Percentiles rank a stretch among this genome's conserved stretches.
phyloP scores from a whole-genome alignment of 2,888 invertebrate species.

The Macroteleia sp. region DNA sequence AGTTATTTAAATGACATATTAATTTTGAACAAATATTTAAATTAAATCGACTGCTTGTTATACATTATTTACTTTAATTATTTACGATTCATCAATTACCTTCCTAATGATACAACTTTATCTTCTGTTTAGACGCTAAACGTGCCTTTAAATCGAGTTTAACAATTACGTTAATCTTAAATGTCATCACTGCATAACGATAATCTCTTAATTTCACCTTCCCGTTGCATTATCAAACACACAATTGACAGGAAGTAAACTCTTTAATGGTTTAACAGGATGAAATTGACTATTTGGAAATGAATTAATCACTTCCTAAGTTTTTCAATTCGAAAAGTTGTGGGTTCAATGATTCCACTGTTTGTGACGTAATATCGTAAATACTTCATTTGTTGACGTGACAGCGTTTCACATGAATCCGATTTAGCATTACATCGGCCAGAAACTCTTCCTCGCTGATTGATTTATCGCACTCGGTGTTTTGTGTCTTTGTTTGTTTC shows the following conservation, averaged over 20 bases:
- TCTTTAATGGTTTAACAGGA: neutral
- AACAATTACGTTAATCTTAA: conserved; percentile 11
- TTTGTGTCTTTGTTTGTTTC: too few species aligned
- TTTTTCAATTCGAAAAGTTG: conserved; percentile 27
- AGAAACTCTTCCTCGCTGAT: too few species aligned
- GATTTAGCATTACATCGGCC: too few species aligned
- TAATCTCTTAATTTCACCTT: conserved; percentile 3
- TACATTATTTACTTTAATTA: too few species aligned
- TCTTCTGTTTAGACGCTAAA: too few species aligned
- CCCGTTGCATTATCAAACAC: neutral
- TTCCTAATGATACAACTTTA: too few species aligned
- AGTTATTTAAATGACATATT: too few species aligned
- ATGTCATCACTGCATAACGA: conserved; percentile 12
- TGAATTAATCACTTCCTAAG: conserved; percentile 25
- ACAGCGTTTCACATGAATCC: neutral
- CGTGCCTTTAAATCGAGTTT: too few species aligned
- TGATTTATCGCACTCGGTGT: too few species aligned
- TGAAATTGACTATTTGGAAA: conserved; percentile 22
- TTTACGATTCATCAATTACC: too few species aligned
- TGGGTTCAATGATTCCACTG: conserved; percentile 13
- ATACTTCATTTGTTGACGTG: neutral
- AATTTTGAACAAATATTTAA: too few species aligned
- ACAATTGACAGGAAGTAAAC: conserved; percentile 10
- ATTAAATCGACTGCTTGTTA: too few species aligned
- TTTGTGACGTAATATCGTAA: conserved; percentile 7